These are phyloP conservation scores for Streblospio benedicti DNA, from an alignment of 1,140 invertebrate genomes.

Conservation along the genomic window DNA sequence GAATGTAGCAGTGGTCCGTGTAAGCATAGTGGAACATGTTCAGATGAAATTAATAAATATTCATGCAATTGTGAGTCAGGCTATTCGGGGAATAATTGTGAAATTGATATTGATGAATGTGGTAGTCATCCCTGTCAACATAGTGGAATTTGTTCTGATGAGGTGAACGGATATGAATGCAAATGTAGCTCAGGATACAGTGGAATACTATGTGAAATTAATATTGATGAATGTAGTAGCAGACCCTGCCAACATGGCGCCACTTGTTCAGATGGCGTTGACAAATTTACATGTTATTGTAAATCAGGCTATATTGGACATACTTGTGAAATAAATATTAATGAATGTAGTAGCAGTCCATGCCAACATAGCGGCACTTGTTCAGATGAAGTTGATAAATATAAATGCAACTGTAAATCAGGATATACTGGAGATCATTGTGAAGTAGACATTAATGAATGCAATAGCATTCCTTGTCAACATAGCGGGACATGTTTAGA, in stretches of 20 bases:
- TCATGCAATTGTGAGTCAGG: conserved; percentile 19
- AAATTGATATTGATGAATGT: background rate
- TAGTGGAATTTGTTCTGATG: conserved; percentile 48
- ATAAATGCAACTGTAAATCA: conserved; percentile 12
- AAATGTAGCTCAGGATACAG: conserved; percentile 16
- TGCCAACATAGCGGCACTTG: conserved; percentile 56
- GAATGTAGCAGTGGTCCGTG: conserved; percentile 68
- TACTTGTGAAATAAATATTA: conserved; percentile 85
- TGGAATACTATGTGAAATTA: background rate
- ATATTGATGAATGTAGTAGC: background rate
- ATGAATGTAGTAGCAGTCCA: conserved; percentile 42
- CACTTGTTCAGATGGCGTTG: background rate
- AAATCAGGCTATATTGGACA: conserved; percentile 50
- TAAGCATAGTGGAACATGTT: conserved; percentile 81
- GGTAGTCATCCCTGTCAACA: conserved; percentile 45
- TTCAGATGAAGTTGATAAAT: conserved; percentile 53
- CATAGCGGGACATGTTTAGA: conserved; percentile 85
- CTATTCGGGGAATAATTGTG: background rate
- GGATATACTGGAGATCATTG: conserved; percentile 11
- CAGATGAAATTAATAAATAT: conserved; percentile 53
- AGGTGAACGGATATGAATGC: conserved; percentile 13
- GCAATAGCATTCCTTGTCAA: conserved; percentile 59
- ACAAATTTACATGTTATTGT: background rate
- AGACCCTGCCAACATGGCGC: background rate
- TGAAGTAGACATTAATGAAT: conserved; percentile 6